Evolutionary conservation across 2,113 vertebrate species (phyloP), one percentile per base, ranked within the genome.

Genomic region (Indri indri): DNA sequence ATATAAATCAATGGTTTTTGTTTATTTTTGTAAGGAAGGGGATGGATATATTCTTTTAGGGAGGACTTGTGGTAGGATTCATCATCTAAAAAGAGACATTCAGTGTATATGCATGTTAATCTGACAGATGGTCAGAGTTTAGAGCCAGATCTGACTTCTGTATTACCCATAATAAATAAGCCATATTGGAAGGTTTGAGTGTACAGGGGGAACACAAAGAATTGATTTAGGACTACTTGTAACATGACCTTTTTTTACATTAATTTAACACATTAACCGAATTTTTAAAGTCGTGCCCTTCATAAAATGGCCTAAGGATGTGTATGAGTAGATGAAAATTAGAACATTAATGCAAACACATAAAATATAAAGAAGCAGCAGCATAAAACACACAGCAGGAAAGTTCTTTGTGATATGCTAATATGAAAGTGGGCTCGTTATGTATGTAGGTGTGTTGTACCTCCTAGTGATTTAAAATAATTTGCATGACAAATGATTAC

Each of bases 281-380:
- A 93, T 97, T 97, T 97, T 91, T 80, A 95, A 96, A 97, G 97
- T 91, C 95, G 95, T 98, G 94, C 91, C 96, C 96, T 97, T 98
- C 95, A 93, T 88, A 96, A 97, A 91, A 97, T 97, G 52, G 83
- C 97, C 95, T 97, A 88, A 93, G 93, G 95, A 90, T 96, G 45
- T 94, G 42, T 97, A 90, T 95, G 34, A 88, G 37, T 97, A 97
- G 90, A 95, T 95, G 97, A 97, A 98, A 97, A 97, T 98, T 96
- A 97, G 97, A 98, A 93, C 83, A 91, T 97, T 89, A 97, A 94
- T 97, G 86, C 89, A 98, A 95, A 94, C 40, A 65, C 92, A 94
- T 87, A 97, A 97, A 97, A 88, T 66, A 93, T 88, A 91, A 96
- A 95, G 66, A 45, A 91, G 61, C 45, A 96, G 82, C 68, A 82